Percentiles rank a stretch among this genome's conserved stretches.
These are phyloP conservation scores for Teleogryllus occipitalis DNA, from an alignment of 1,140 invertebrate species.

Conservation along the genomic window DNA sequence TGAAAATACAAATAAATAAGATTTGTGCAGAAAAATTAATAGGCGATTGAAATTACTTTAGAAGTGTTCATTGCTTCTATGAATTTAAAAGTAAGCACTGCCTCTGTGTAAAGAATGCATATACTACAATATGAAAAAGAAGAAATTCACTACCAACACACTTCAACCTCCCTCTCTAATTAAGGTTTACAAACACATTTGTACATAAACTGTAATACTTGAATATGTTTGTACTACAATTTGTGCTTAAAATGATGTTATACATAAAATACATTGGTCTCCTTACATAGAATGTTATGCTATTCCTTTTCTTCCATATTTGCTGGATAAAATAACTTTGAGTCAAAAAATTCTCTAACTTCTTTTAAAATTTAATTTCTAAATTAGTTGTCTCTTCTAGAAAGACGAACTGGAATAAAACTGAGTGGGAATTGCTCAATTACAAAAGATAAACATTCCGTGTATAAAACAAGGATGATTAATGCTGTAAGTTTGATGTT, in stretches of 20 bases:
- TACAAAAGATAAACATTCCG: too few relatives aligned
- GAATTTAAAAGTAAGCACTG: too few relatives aligned
- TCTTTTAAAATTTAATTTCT: too few relatives aligned
- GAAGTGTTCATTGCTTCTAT: background rate
- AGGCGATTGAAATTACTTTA: background rate
- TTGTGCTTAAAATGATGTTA: background rate
- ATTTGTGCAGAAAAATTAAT: too few relatives aligned
- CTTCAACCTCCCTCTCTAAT: background rate
- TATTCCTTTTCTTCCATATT: background rate
- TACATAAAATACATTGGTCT: background rate
- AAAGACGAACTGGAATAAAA: too few relatives aligned
- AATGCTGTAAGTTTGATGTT: too few relatives aligned
- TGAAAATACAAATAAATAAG: too few relatives aligned
- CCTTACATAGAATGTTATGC: background rate
- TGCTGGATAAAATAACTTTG: background rate
- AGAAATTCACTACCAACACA: background rate
- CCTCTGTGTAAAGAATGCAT: background rate
- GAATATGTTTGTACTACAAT: slow-evolving; percentile 1
- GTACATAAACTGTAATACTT: background rate
- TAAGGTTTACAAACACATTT: background rate
- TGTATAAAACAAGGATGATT: too few relatives aligned
- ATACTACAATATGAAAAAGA: background rate
- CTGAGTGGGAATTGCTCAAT: too few relatives aligned
- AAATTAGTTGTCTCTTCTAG: too few relatives aligned
- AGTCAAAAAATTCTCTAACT: too few relatives aligned